A percentile compares a stretch with the other conserved stretches of the same genome.
Conservation (phyloP, 2,888 invertebrate genomes). For the Dryobota labecula region DNA sequence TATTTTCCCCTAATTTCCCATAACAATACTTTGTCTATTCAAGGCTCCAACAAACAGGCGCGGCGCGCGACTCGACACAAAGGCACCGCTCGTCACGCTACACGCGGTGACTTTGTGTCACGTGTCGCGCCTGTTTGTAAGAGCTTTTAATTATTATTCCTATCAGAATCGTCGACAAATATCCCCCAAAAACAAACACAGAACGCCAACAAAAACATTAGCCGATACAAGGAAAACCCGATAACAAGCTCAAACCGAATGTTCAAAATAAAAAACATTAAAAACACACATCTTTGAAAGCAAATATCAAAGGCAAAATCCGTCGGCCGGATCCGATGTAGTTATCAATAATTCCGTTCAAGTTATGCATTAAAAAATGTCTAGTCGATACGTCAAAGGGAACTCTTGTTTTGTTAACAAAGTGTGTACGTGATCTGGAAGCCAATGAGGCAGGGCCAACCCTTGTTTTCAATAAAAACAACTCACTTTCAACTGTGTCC, state of each 20-base stretch:
- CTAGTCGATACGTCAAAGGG: conserved; percentile 85
- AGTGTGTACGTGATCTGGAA: conserved; percentile 87
- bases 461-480: conserved; percentile 88
- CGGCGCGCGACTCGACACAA: too few species aligned
- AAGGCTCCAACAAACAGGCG: too few species aligned
- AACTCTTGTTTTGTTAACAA: conserved; percentile 87
- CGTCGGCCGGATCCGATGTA: conserved; percentile 72
- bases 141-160: conserved; percentile 12
- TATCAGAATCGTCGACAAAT: conserved; percentile 20
- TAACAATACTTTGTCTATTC: not conserved
- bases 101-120: too few species aligned
- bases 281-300: conserved; percentile 57
- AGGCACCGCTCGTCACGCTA: too few species aligned
- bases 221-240: conserved; percentile 38
- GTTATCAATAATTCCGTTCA: conserved; percentile 87
- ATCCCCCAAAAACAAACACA: conserved; percentile 30
- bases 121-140: too few species aligned
- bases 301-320: conserved; percentile 78
- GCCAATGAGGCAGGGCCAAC: conserved; percentile 82
- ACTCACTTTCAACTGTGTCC: conserved; percentile 83
- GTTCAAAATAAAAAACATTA: conserved; percentile 60
- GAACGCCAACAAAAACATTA: conserved; percentile 42
- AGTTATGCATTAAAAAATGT: conserved; percentile 89
- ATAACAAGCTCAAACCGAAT: conserved; percentile 32
- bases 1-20: not conserved